Base-by-base conservation (phyloP, 1,140 invertebrate species). In the Lucilia sericata region DNA sequence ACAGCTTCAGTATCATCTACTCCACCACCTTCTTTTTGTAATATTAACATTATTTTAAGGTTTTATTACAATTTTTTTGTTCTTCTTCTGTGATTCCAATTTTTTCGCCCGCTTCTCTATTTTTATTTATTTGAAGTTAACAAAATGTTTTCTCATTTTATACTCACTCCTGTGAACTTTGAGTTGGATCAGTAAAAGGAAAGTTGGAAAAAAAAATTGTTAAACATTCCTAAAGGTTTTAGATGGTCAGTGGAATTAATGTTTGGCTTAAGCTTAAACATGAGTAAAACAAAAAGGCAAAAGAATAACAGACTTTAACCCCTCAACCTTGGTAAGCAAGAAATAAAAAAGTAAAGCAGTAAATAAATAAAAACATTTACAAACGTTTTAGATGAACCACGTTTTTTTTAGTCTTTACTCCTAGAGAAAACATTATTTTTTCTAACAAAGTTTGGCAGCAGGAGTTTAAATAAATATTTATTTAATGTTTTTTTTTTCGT, bases 31-130 rank as follows among this genome's bases (percentile, higher is more conserved):
- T 70, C 10, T 30, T 30, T 30, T 30, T 30, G 25, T n/a, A 70
- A 70, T 70, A 70, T 70, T 70, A 70, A 70, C 65, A 55, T 55
- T 55, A 55, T 55, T 55, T 55, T 55, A 55, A 55, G 65, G 65
- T 70, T 70, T 21, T 55, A 55, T 70, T 70, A 70, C 19, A 2
- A 25, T 70, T 70, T 70, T 21, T 70, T 14, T 65, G 0, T 19
- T n/a, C n/a, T 65, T 65, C 60, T 8, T 65, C n/a, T 17, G 8
- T 9, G 10, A 21, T 60, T 60, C 14, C 21, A 5, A 7, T 70
- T 21, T 25, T 19, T 21, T 70, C 2, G n/a, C n/a, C n/a, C 17
- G 17, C n/a, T 70, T 21, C 9, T 10, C 2, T 70, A 19, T 65
- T 65, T 19, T 70, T 21, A 21, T 70, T 19, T 70, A 25, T 70